Base-by-base conservation (phyloP, 2,888 invertebrate genomes). In the Cyrtodaria siliqua region DNA sequence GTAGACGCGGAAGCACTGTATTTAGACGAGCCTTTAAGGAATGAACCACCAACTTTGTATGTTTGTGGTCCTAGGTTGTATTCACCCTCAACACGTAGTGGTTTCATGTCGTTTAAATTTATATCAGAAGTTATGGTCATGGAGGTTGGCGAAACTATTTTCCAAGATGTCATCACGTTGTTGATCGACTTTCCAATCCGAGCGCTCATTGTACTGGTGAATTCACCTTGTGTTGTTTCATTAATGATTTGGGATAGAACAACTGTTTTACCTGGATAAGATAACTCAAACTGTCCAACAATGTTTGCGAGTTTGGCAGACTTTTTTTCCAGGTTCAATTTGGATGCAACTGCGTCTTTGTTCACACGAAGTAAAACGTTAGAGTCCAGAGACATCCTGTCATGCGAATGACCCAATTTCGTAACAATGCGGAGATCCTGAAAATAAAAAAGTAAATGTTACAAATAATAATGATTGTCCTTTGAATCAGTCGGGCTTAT, bases 221-320 rank as follows among this genome's bases (percentile, higher is more conserved):
- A 86, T 38, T 83, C 70, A 38, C 81, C 80, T 18, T 75, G 69
- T 24, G 68, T 76, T 0, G 50, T 63, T 72, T 88, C 84, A 2
- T 55, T 60, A n/a, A 88, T 66, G 18, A 72, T 68, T n/a, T 86
- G 82, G 0, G 82, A 82, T 1, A 88, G 27, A 40, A 57, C 57
- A 2, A 89, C 26, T 20, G 79, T 74, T 57, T 83, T 85, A 26
- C 89, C 88, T 23, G 85, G 86, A 57, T 83, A 82, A 8, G 72
- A 69, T 23, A 91, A 62, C 1, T 73, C 62, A 26, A 83, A 72
- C 27, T 74, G 68, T 24, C 87, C 89, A 2, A 52, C 57, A 24
- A 79, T 50, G 55, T 82, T 83, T 44, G 57, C 75, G 8, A 79
- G 62, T 12, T 79, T 79, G 33, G 66, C 79, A 20, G 82, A 83